Base-by-base conservation (phyloP, 2,113 vertebrate species). In the Chelonoidis abingdonii region DNA sequence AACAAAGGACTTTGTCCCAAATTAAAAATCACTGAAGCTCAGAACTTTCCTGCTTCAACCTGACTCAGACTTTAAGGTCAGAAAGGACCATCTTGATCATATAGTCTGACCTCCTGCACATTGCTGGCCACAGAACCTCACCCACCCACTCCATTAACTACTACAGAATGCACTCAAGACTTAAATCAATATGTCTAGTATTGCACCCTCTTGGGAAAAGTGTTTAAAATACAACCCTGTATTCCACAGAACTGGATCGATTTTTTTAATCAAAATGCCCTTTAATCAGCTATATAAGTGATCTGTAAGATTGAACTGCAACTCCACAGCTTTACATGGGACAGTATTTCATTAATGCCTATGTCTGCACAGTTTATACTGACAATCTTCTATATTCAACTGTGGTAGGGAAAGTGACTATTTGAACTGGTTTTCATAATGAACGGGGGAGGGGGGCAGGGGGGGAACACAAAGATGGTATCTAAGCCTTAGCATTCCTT, bases 401-500 rank as follows among this genome's bases (percentile, higher is more conserved):
- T 88, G 31, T 56, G 35, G 38, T 10, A 44, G 19, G 22, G 38
- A 54, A 95, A 95, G 92, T 3, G 38, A 78, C 21, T 88, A 89
- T 90, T 41, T 83, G 89, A 69, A 91, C 53, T 35, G 29, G 9
- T 92, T 94, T 93, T 86, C 86, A 27, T 16, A 53, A 86, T 54
- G 13, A 52, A 10, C 52, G 10, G 6, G 5, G n/a, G n/a, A n/a
- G n/a, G n/a, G n/a, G n/a, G n/a, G n/a, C n/a, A n/a, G n/a, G 53
- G 29, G 25, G 10, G 57, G 72, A 92, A 49, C 79, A 83, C 5
- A 78, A 88, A 87, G 83, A 92, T 92, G 57, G 87, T 10, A 8
- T 47, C 89, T 88, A 91, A 89, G 80, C 92, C 89, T 92, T 75
- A 85, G 65, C 17, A 49, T 53, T 89, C 78, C 89, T 96, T 97